phyloP scores from a whole-genome alignment of 64 coral and sea anemone genomes.

The Montipora cactus region DNA sequence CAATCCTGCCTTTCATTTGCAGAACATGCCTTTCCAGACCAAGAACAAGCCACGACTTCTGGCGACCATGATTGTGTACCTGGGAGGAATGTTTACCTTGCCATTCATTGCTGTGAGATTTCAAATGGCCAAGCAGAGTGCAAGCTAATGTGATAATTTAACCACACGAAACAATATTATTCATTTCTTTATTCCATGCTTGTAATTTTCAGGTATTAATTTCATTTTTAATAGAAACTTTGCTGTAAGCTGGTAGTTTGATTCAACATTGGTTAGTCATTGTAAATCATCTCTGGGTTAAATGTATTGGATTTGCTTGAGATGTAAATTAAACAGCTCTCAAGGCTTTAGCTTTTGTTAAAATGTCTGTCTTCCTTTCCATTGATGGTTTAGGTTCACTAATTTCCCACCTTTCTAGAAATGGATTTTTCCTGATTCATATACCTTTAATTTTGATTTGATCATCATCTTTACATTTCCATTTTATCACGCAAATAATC shows the following conservation, averaged over 20 bases:
- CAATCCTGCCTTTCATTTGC: neutral
- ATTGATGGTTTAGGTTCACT: neutral
- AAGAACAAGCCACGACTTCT: constrained; percentile 98
- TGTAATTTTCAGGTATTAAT: neutral
- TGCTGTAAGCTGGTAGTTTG: neutral
- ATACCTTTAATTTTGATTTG: too few species aligned
- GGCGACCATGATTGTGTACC: constrained; percentile 80
- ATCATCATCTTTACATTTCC: too few species aligned
- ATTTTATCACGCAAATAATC: too few species aligned
- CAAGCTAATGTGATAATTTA: neutral
- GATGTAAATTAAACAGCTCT: neutral
- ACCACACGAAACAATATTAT: neutral
- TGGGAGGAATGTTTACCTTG: constrained; percentile 81
- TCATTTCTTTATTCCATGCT: neutral
- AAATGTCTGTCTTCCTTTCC: neutral
- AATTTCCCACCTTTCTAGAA: neutral
- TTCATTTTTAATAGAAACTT: neutral
- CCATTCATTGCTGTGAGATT: constrained; percentile 98
- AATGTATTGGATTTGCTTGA: neutral
- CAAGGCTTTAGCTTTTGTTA: neutral
- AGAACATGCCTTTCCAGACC: constrained; percentile 99
- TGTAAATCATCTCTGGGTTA: neutral
- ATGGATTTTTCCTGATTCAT: too few species aligned
- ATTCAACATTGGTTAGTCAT: neutral
- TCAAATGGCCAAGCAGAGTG: constrained; percentile 94